These are phyloP conservation scores for Brachyalestes nurse DNA, from an alignment of 2,797 vertebrate species.

Conservation along the genomic window DNA sequence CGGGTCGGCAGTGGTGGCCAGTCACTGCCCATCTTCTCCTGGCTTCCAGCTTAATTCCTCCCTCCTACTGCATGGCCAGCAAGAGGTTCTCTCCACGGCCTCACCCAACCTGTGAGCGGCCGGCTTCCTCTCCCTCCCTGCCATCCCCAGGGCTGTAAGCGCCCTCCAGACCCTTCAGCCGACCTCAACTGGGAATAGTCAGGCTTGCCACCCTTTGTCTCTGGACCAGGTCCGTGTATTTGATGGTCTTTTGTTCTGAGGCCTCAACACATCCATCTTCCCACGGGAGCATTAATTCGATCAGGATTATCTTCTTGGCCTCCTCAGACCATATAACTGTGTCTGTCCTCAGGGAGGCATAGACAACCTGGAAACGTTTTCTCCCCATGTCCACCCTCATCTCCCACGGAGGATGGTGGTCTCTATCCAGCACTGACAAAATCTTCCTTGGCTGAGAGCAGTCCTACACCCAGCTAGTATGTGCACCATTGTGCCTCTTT, in stretches of 20 bases:
- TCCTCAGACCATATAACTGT: not conserved
- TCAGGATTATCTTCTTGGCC: no score
- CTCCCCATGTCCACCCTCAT: not conserved
- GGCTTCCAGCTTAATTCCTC: constrained; percentile 8
- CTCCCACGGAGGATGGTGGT: not conserved
- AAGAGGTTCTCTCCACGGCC: constrained; percentile 5
- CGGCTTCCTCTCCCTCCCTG: not conserved
- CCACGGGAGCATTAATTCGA: no score
- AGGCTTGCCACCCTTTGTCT: not conserved
- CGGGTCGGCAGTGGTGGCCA: constrained; percentile 10
- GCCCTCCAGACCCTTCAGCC: not conserved
- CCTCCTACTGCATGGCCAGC: not conserved
- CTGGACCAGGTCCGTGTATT: not conserved
- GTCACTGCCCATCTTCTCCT: constrained; percentile 9
- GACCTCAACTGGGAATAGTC: not conserved
- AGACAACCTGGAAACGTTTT: not conserved
- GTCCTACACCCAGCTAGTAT: no score
- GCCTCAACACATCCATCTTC: not conserved
- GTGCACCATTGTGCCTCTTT: no score
- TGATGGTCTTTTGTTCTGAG: not conserved
- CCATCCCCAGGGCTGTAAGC: not conserved
- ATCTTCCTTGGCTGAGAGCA: no score
- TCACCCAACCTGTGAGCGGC: not conserved
- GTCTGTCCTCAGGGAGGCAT: not conserved
- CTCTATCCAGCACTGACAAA: not conserved